A percentile compares a stretch with the other conserved stretches of the same genome.
Conservation (phyloP, 2,113 vertebrate species). For the Thoracochromis brauschi region DNA sequence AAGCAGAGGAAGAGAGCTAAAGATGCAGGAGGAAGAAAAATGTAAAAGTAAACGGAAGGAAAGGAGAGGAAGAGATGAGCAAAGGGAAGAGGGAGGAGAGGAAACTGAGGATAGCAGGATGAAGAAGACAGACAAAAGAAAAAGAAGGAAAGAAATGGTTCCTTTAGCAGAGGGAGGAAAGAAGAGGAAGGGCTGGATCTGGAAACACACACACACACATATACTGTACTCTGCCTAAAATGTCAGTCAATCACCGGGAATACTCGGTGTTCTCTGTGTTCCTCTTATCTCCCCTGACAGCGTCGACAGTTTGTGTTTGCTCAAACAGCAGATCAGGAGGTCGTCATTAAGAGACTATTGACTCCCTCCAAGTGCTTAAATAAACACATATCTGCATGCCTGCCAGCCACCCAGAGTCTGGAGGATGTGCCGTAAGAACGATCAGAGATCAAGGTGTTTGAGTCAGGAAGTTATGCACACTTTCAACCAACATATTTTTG, state of each 20-base stretch:
- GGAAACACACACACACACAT: neutral
- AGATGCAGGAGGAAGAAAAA: neutral
- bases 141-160: neutral
- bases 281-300: conserved; percentile 46
- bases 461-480: neutral
- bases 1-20: neutral
- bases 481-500: neutral
- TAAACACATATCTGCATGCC: conserved; percentile 44
- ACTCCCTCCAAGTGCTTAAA: conserved; percentile 25
- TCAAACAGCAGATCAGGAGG: conserved; percentile 47
- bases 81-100: neutral
- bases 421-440: neutral
- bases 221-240: neutral
- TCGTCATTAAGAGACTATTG: conserved; percentile 22
- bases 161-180: neutral
- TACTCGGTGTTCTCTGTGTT: conserved; percentile 3
- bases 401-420: neutral
- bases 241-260: conserved; percentile 35
- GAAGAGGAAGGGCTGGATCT: neutral
- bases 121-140: neutral
- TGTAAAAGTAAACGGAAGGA: neutral
- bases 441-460: neutral
- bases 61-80: neutral
- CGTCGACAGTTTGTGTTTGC: conserved; percentile 41
- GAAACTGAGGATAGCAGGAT: neutral